Conservation (phyloP, 2,113 vertebrate genomes). For the Gymnorhina tibicen region DNA sequence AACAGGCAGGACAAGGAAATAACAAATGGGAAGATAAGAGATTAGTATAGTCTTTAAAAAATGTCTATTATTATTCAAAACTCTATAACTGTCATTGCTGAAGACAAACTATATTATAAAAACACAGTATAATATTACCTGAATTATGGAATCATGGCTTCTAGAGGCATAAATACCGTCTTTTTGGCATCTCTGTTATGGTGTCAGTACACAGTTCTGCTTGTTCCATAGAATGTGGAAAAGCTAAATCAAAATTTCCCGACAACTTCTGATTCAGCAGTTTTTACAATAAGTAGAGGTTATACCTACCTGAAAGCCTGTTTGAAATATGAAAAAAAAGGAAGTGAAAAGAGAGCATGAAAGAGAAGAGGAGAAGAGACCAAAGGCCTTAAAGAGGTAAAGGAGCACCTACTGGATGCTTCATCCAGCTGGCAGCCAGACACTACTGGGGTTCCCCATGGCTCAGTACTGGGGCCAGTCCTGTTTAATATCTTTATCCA, state of each 20-base stretch:
- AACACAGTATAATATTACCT: background rate
- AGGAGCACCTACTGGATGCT: background rate
- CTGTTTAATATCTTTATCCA: background rate
- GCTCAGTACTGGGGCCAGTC: background rate
- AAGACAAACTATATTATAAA: constrained; percentile 49
- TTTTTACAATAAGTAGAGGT: background rate
- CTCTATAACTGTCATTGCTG: constrained; percentile 45
- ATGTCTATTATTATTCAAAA: constrained; percentile 51
- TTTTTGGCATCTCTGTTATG: background rate
- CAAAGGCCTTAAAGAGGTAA: background rate
- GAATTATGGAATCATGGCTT: constrained; percentile 38
- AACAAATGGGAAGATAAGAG: constrained; percentile 44
- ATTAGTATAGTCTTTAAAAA: constrained; percentile 39
- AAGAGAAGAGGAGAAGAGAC: background rate
- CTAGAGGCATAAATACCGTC: background rate
- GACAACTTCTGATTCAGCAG: constrained; percentile 1
- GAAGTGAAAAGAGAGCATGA: background rate
- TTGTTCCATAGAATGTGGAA: background rate
- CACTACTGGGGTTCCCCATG: background rate
- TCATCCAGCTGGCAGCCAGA: background rate
- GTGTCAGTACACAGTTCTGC: background rate
- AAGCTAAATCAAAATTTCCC: background rate
- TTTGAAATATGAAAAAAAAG: background rate
- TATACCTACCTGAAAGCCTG: background rate
- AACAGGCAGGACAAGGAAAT: constrained; percentile 29